Evolutionary conservation across 1,140 invertebrate genomes (phyloP), one percentile per base, ranked within the genome.

Genomic region (Thalassaphorura encarpata): DNA sequence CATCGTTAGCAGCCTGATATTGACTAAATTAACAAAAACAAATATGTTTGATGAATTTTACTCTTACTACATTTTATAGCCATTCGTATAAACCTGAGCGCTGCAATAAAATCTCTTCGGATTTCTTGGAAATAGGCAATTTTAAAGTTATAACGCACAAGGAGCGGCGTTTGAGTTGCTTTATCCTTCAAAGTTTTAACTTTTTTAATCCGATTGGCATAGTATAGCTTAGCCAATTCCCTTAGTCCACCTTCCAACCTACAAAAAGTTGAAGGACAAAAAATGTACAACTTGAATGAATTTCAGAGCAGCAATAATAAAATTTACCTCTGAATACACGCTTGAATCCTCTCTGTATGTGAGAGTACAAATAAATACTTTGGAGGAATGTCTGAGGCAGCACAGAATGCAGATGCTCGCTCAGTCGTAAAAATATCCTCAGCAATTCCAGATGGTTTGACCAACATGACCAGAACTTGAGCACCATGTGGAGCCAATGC

Each of bases 91-190:
- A 42, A 61, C 54, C 33, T 64, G 41, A 58, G 80, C 26, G 92
- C 89, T 15, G 84, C 83, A 67, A 82, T 82, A 54, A 82, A 77
- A 70, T 98, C 94, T 68, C 93, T 88, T 66, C 87, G 85, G 43
- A 97, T 71, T 75, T 99, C 95, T 72, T 89, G 88, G 40, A 94
- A 81, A 75, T 95, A 97, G n/a, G 84, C 96, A 68, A 97, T 83
- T 76, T 99, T 99, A 68, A 96, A 97, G 66, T 95, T 89, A 76
- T 98, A 93, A 23, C 95, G 75, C 3, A 98, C 89, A 77, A 90
- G 91, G 19, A 97, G 74, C 64, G 87, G 85, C 67, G 89, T 86
- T 73, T 97, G 92, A 16, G 83, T 85, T 13, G 83, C 89, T 75
- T 91, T 93, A 66, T 92, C 63, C 45, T 62, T 65, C 49, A 19